Evolutionary conservation across 1,140 invertebrate genomes (phyloP), one percentile per base, ranked within the genome.

Genomic region (Drosophila funebris): DNA sequence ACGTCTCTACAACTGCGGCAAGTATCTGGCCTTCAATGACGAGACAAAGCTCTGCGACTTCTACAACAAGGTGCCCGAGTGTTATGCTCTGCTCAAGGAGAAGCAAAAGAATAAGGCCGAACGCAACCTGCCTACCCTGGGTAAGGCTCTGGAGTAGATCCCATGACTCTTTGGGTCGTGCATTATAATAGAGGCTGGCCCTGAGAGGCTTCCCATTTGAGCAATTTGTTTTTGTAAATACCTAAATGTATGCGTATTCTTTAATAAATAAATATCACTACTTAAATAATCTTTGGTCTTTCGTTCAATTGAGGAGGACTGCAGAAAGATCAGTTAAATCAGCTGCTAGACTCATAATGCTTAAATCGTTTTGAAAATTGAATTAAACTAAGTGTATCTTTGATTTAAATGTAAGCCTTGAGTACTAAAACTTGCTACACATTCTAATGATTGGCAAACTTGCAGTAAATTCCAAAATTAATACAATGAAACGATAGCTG

Each of bases 61-160:
- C 67, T 91, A 91, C 60, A 90, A 76, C 54, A 85, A 90, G 53
- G 88, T 91, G 6, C 90, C 90, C 5, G 90, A 91, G 52, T 91
- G 90, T 48, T 90, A 87, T 41, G 83, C 81, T 3, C 76, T 88
- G 57, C 88, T 91, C 46, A 91, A 90, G 74, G 90, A 90, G 44
- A 88, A 88, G 44, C 83, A 88, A 41, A 69, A 71, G 5, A 44
- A 58, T 11, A 88, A 77, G 84, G 76, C 84, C 9, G 78, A 87
- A 20, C 64, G 73, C 44, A 79, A 77, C 27, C 4, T 44, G 22
- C 46, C 73, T 1, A 11, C 33, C 14, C n/a, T 67, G 57, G 64
- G 41, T 1, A 18, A 78, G 52, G 18, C 75, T 1, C 37, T 36
- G 7, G 22, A 56, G 7, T 57, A 29, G 9, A 36, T 31, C 1